A percentile compares a stretch with the other conserved stretches of the same genome.
Conservation (phyloP, 1,140 invertebrate species). For the Trachelipus rathkii region DNA sequence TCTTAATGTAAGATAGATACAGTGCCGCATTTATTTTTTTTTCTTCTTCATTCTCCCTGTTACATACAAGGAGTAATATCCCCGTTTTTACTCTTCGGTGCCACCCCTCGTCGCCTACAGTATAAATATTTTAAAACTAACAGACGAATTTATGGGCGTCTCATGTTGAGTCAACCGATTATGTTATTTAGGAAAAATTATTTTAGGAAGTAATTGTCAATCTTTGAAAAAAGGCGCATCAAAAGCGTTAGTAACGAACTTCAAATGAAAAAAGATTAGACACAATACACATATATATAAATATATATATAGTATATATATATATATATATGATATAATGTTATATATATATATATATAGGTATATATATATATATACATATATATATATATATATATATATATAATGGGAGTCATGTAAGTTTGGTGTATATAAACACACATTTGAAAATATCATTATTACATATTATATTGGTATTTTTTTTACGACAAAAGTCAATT, state of each 20-base stretch:
- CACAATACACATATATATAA: background rate
- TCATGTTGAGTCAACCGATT: background rate
- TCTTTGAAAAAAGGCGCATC: too few relatives aligned
- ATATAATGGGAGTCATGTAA: too few relatives aligned
- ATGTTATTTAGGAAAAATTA: too few relatives aligned
- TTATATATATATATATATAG: background rate
- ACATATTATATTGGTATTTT: too few relatives aligned
- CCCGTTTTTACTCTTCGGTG: background rate
- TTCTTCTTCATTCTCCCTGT: too few relatives aligned
- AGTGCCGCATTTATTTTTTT: background rate
- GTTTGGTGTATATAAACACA: too few relatives aligned
- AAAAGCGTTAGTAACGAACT: too few relatives aligned
- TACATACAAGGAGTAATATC: background rate
- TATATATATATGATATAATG: conserved; percentile 17
- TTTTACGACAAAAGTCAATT: too few relatives aligned
- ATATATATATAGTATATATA: background rate
- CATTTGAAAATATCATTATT: too few relatives aligned
- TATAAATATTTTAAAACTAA: background rate
- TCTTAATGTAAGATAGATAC: conserved; percentile 5
- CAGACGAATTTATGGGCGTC: background rate
- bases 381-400: too few relatives aligned
- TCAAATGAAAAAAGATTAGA: too few relatives aligned
- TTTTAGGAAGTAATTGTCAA: too few relatives aligned
- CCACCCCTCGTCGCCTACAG: background rate
- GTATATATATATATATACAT: background rate